phyloP scores from a whole-genome alignment of 2,888 invertebrate genomes.

The Merodon equestris region DNA sequence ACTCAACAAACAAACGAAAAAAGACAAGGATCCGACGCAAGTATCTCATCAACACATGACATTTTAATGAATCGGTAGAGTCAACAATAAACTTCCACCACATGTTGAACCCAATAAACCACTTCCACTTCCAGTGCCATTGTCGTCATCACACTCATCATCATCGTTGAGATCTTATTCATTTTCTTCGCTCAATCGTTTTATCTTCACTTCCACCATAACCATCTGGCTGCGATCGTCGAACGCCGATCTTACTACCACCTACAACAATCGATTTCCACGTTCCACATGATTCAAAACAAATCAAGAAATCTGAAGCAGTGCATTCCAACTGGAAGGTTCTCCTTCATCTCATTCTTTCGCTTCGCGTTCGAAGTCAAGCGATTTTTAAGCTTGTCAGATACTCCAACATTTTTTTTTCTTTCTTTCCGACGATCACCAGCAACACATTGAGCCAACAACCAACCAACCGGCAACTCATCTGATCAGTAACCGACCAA shows the following conservation, averaged over 20 bases:
- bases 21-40: background rate
- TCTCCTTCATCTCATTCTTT: conserved; percentile 12
- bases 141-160: background rate
- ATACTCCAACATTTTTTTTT: conserved; percentile 19
- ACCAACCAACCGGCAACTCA: conserved; percentile 54
- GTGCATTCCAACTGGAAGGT: conserved; percentile 35
- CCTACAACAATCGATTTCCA: conserved; percentile 49
- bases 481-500: conserved; percentile 65
- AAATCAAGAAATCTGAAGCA: background rate
- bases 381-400: conserved; percentile 10
- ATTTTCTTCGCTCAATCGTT: background rate
- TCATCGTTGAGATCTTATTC: background rate
- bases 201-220: conserved; percentile 5
- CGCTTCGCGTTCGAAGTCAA: conserved; percentile 12
- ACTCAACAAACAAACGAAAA: conserved; percentile 20
- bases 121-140: conserved; percentile 12
- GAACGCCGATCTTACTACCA: background rate
- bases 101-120: conserved; percentile 38
- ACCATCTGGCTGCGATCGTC: conserved; percentile 23
- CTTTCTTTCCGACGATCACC: conserved; percentile 21
- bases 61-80: conserved; percentile 73
- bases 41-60: conserved; percentile 73
- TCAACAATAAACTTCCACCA: conserved; percentile 54
- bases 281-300: conserved; percentile 45
- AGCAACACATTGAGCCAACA: conserved; percentile 12